Conservation (phyloP, 2,797 vertebrate genomes). For the Peromyscus aztecus region DNA sequence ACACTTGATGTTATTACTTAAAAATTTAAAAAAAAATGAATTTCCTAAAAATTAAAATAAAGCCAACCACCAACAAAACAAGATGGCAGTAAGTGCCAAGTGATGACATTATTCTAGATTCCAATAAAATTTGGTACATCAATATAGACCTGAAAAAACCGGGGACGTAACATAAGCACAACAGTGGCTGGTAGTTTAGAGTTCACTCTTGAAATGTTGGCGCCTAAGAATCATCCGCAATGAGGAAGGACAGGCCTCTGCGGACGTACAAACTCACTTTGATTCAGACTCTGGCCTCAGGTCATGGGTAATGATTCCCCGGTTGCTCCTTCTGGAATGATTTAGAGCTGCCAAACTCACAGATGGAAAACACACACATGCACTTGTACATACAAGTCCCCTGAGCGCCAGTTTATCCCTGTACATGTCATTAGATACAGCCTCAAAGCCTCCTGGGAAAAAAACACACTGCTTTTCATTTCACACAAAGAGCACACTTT, state of each 20-base stretch:
- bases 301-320: background rate
- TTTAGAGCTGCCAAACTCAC: background rate
- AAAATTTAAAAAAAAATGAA: background rate
- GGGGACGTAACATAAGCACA: rapidly evolving
- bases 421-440: background rate
- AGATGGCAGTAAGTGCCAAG: background rate
- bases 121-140: background rate
- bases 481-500: background rate
- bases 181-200: background rate
- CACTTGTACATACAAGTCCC: background rate
- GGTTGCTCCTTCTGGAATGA: background rate
- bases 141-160: rapidly evolving
- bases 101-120: background rate
- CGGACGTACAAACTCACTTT: background rate
- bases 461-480: background rate
- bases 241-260: background rate
- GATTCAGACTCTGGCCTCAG: background rate
- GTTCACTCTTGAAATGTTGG: too few relatives aligned
- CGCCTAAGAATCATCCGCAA: background rate
- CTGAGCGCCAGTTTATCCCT: background rate
- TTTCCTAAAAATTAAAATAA: background rate
- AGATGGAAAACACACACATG: background rate
- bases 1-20: background rate
- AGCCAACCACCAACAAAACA: background rate
- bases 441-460: background rate